Conservation (phyloP, 1,140 invertebrate species). For the Eriosoma lanigerum region DNA sequence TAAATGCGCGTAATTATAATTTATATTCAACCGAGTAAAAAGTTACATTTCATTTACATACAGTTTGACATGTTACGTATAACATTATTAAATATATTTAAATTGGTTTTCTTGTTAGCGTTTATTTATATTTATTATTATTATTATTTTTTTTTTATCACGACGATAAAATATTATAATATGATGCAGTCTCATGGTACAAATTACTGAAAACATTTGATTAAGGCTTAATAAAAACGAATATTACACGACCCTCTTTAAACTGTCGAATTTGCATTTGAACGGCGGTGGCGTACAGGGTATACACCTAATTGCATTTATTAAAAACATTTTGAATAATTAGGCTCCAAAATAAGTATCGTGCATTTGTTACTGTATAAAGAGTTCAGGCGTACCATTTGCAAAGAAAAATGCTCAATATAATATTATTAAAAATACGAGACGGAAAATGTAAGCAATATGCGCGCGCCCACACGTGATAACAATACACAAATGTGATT, state of each 20-base stretch:
- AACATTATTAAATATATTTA: no score
- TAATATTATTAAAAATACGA: no score
- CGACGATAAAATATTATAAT: background rate
- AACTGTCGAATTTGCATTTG: conserved; percentile 1
- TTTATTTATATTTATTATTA: background rate
- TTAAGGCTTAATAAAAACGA: background rate
- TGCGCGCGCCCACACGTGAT: background rate
- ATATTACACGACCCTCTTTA: background rate
- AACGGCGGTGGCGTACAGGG: background rate
- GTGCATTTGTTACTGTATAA: background rate
- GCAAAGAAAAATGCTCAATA: no score
- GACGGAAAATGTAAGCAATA: no score
- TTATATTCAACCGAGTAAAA: background rate
- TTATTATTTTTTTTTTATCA: background rate
- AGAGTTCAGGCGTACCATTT: no score
- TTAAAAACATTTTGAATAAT: conserved; percentile 27
- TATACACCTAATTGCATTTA: conserved; percentile 1
- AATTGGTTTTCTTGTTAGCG: no score
- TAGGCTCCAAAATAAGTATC: background rate
- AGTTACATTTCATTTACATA: background rate
- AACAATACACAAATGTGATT: background rate
- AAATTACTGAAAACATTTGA: conserved; percentile 22
- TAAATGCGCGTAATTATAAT: background rate
- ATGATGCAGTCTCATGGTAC: background rate
- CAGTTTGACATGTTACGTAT: no score